Base-by-base conservation (phyloP, 2,888 invertebrate species). In the Lapara coniferarum region DNA sequence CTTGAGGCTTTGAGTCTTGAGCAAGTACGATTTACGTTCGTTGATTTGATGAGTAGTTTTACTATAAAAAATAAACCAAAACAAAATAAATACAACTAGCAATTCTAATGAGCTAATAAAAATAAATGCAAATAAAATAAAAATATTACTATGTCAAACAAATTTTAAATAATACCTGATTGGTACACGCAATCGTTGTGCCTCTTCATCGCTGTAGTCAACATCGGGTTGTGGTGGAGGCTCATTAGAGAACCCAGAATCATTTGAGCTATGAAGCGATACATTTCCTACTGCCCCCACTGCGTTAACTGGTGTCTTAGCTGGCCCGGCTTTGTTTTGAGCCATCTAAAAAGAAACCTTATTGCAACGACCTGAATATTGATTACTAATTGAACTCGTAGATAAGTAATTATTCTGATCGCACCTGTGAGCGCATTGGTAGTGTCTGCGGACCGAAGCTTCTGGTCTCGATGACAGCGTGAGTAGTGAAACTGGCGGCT, bases 241-340 rank as follows among this genome's bases (percentile, higher is more conserved):
- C 85, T 98, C 98, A 85, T 98, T 98, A 82, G 98, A 97, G 89
- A 98, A 98, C 16, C 98, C 98, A 78, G 97, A 98, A 89, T 98
- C 98, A 89, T 98, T 98, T 86, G 97, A 97, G 89, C 97, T 97
- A 88, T 98, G 98, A 77, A 98, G 95, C 56, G 97, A 97, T 1
- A 96, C 95, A 84, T 96, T 96, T 71, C 96, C 96, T 63, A 96
- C 96, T 37, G 93, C 93, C 67, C 92, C 92, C 4, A 92, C 93
- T 49, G 92, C 93, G 59, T 91, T 83, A 7, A 92, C 93, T 5
- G 86, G 92, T 69, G 92, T 93, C 80, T 93, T 93, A 56, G 91
- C 89, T 73, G 93, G 93, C 30, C 89, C 93, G 63, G 91, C 86
- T 84, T 93, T 92, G 75, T 90, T 93, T 75, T 91, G 92, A 69